Base-by-base conservation (phyloP, 2,113 vertebrate genomes). In the Gymnobelideus leadbeateri region DNA sequence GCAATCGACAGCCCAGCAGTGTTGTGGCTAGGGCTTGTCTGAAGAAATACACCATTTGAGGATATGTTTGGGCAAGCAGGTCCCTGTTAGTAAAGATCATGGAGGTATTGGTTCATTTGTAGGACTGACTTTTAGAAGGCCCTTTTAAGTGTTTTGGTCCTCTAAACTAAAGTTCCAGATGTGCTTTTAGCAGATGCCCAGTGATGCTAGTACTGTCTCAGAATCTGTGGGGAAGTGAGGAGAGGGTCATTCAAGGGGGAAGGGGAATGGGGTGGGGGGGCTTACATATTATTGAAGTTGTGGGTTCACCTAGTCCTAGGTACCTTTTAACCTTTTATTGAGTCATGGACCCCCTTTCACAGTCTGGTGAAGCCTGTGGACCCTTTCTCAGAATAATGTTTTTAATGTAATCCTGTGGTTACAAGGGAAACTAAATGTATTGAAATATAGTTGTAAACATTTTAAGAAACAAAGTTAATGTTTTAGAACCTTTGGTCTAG, bases 51-150 rank as follows among this genome's bases (percentile, higher is more conserved):
- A 21, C 19, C 37, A 49, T 21, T 0, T 90, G 7, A 57, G 92
- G 14, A 46, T 94, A 68, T 97, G 97, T 91, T 95, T 55, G 51
- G 97, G 89, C 98, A 97, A 50, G 97, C 96, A 25, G 24, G 2
- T n/a, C 12, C 28, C n/a, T 94, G 91, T 92, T 92, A 0, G 0
- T 0, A 2, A n/a, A 96, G 95, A 91, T 43, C 68, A 21, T 0
- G 8, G 90, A 90, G 4, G 37, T 0, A 0, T 43, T 91, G 96
- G 97, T 95, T 0, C 46, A 0, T 0, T 0, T 89, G 96, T 96
- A 97, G 94, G 93, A 50, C 95, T 96, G 77, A 68, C 94, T 92
- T 96, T 54, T 92, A 91, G 92, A 93, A n/a, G 92, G 61, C 91
- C 91, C 94, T 12, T 3, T 93, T 92, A 49, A 11, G 53, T 92